phyloP scores from a whole-genome alignment of 1,140 invertebrate genomes.

The Pissodes strobi region DNA sequence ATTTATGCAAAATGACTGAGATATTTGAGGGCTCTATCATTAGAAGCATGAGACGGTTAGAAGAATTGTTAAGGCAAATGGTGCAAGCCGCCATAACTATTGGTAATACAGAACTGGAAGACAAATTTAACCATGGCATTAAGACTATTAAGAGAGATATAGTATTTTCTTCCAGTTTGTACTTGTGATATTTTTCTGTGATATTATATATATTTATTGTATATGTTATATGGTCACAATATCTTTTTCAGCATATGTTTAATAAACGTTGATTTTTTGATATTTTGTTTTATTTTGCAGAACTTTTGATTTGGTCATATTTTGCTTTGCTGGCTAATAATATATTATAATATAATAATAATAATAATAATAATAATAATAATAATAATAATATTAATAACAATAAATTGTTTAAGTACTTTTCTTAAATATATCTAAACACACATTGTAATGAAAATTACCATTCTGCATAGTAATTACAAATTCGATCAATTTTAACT shows the following conservation, averaged over 20 bases:
- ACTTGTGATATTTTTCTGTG: slow-evolving; percentile 86
- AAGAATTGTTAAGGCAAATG: slow-evolving; percentile 94
- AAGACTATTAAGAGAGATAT: slow-evolving; percentile 95
- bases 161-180: slow-evolving; percentile 97
- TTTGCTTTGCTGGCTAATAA: no score
- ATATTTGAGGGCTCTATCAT: slow-evolving; percentile 99
- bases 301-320: no score
- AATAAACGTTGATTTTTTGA: no score
- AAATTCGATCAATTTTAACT: no score
- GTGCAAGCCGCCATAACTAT: slow-evolving; percentile 96
- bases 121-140: slow-evolving; percentile 94
- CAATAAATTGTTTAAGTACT: no score
- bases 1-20: slow-evolving; percentile 96
- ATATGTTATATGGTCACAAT: neutral
- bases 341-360: no score
- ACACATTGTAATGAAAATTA: no score
- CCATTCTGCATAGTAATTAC: no score
- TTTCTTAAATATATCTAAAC: no score
- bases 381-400: no score
- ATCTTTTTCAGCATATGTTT: neutral
- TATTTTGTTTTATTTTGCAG: no score
- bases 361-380: no score
- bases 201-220: slow-evolving; percentile 9
- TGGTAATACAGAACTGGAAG: slow-evolving; percentile 93
- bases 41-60: slow-evolving; percentile 92